Evolutionary conservation across 2,113 vertebrate species (phyloP).

Genomic region (Noturus placidus): DNA sequence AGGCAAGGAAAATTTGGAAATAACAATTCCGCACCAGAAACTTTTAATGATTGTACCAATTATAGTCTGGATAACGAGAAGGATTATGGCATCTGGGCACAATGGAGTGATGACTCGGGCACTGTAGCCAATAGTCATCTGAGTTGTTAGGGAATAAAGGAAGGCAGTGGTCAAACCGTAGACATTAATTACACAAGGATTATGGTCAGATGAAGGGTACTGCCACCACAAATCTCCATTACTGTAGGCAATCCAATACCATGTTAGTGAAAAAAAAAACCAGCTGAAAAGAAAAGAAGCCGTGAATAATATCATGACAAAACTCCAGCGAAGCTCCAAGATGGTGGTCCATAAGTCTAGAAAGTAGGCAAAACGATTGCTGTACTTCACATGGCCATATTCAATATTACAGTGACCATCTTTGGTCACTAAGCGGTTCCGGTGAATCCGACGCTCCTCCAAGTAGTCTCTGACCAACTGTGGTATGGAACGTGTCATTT

Average conservation of each 20-base stretch:
- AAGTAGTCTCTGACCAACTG: conserved; percentile 71
- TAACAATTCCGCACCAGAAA: conserved; percentile 89
- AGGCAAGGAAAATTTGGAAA: conserved; percentile 89
- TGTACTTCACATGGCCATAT: conserved; percentile 86
- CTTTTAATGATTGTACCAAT: conserved; percentile 87
- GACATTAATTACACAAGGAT: conserved; percentile 84
- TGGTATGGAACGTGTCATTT: conserved; percentile 81
- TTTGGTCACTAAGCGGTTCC: conserved; percentile 86
- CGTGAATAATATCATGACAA: conserved; percentile 88
- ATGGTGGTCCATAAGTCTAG: conserved; percentile 95
- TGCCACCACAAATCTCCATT: conserved; percentile 91
- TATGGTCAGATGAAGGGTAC: conserved; percentile 75
- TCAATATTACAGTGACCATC: conserved; percentile 95
- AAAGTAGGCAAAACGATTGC: conserved; percentile 82
- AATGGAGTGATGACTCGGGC: conserved; percentile 80
- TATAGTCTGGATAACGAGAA: conserved; percentile 86
- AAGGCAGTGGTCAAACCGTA: conserved; percentile 86
- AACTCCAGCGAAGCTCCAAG: conserved; percentile 90
- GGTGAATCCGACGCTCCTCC: conserved; percentile 61
- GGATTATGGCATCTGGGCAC: conserved; percentile 83
- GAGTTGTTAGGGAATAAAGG: conserved; percentile 93
- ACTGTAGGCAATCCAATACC: conserved; percentile 85
- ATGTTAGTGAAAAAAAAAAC: conserved; percentile 91
- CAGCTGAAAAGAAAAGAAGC: conserved; percentile 90
- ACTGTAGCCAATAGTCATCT: conserved; percentile 93